A percentile compares a stretch with the other conserved stretches of the same genome.
These are phyloP conservation scores for Amiota minor DNA, from an alignment of 2,888 invertebrate genomes.

Conservation along the genomic window DNA sequence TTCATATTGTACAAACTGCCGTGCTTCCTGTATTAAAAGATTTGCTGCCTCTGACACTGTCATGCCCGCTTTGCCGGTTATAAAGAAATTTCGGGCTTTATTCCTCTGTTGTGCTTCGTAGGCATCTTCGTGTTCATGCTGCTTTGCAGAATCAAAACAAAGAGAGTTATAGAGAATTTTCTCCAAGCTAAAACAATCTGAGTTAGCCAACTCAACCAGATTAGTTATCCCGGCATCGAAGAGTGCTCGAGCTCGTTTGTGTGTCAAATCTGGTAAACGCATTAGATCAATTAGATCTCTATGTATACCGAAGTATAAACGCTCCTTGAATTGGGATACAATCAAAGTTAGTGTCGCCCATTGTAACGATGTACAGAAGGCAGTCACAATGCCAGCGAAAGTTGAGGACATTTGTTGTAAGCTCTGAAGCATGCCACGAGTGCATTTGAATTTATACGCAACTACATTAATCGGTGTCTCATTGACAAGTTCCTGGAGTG, in stretches of 20 bases:
- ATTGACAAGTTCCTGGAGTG: slow-evolving; percentile 92
- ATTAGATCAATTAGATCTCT: slow-evolving; percentile 93
- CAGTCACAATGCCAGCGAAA: slow-evolving; percentile 97
- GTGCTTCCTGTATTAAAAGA: slow-evolving; percentile 85
- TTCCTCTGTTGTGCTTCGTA: slow-evolving; percentile 80
- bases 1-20: slow-evolving; percentile 81
- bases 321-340: slow-evolving; percentile 92
- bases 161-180: slow-evolving; percentile 83
- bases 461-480: slow-evolving; percentile 88
- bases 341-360: slow-evolving; percentile 93
- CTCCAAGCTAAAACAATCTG: slow-evolving; percentile 81
- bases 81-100: slow-evolving; percentile 82
- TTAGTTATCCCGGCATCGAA: slow-evolving; percentile 87
- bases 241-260: slow-evolving; percentile 86
- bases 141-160: slow-evolving; percentile 89
- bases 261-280: slow-evolving; percentile 87
- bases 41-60: slow-evolving; percentile 88
- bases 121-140: slow-evolving; percentile 81
- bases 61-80: slow-evolving; percentile 85
- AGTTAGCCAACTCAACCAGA: slow-evolving; percentile 85
- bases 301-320: slow-evolving; percentile 94
- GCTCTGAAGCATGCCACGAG: slow-evolving; percentile 92
- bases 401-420: slow-evolving; percentile 95
- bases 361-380: slow-evolving; percentile 93
- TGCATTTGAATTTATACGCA: slow-evolving; percentile 88